A percentile compares a stretch with the other conserved stretches of the same genome.
phyloP scores from a whole-genome alignment of 1,140 invertebrate genomes.

The Trialeurodes vaporariorum region DNA sequence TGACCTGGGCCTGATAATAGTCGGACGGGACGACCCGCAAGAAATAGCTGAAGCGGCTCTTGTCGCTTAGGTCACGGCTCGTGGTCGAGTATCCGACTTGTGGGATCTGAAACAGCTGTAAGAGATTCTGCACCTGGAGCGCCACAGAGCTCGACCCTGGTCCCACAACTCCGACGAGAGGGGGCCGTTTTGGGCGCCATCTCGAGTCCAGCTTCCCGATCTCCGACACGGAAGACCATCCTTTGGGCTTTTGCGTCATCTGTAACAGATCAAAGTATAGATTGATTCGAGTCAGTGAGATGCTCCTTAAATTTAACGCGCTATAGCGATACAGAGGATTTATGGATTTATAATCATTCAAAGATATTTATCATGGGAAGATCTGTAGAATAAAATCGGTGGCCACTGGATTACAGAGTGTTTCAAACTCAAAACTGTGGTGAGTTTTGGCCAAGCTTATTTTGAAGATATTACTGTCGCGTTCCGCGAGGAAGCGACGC shows the following conservation, averaged over 20 bases:
- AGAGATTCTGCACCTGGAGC: constrained; percentile 66
- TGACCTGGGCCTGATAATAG: constrained; percentile 63
- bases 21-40: constrained; percentile 71
- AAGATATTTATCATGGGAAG: too few species aligned
- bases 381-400: too few species aligned
- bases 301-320: too few species aligned
- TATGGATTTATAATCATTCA: too few species aligned
- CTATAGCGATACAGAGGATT: too few species aligned
- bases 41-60: constrained; percentile 65
- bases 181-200: constrained; percentile 35
- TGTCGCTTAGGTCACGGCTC: constrained; percentile 61
- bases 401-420: too few species aligned
- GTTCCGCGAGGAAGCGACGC: too few species aligned
- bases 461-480: too few species aligned
- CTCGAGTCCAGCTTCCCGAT: constrained; percentile 15
- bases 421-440: too few species aligned
- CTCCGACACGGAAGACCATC: neutral
- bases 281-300: constrained; percentile 22
- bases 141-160: constrained; percentile 55
- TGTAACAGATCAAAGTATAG: neutral
- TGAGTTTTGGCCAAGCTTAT: too few species aligned
- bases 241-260: neutral
- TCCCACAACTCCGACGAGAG: constrained; percentile 54
- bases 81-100: constrained; percentile 71
- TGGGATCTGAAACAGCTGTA: constrained; percentile 39